Conservation (phyloP, 2,797 vertebrate species). For the Cuculus canorus region DNA sequence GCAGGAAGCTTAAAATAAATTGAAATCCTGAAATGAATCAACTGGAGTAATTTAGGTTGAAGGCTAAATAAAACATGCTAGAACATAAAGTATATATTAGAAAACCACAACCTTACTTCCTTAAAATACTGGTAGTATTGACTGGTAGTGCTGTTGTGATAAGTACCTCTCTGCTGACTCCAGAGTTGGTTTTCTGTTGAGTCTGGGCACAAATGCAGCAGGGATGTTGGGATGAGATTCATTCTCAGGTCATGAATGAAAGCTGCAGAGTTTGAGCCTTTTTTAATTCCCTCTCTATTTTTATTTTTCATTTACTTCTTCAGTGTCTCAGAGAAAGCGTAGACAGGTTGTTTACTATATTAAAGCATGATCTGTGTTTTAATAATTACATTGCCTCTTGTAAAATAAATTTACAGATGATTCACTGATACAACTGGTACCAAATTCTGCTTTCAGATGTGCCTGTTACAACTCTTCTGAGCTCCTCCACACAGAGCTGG, state of each 20-base stretch:
- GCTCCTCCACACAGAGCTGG: neutral
- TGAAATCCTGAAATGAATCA: neutral
- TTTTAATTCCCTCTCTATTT: conserved; percentile 6
- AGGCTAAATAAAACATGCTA: neutral
- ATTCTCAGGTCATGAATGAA: neutral
- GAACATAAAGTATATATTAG: neutral
- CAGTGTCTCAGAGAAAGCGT: conserved; percentile 1
- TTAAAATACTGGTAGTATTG: neutral
- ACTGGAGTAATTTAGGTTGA: neutral
- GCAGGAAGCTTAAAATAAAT: neutral
- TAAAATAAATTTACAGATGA: neutral
- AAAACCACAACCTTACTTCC: neutral
- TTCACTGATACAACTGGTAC: neutral
- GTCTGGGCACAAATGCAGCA: neutral
- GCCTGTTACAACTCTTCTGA: neutral
- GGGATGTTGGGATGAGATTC: neutral
- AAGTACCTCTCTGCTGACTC: neutral
- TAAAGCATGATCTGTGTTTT: conserved; percentile 38
- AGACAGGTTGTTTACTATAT: conserved; percentile 37
- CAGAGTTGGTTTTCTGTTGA: neutral
- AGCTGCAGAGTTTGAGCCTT: neutral
- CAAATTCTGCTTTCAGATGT: neutral
- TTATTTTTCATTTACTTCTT: conserved; percentile 34
- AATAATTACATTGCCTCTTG: conserved; percentile 29
- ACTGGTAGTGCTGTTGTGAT: neutral